Base-by-base conservation (phyloP, 2,113 vertebrate genomes). In the Festucalex cinctus region DNA sequence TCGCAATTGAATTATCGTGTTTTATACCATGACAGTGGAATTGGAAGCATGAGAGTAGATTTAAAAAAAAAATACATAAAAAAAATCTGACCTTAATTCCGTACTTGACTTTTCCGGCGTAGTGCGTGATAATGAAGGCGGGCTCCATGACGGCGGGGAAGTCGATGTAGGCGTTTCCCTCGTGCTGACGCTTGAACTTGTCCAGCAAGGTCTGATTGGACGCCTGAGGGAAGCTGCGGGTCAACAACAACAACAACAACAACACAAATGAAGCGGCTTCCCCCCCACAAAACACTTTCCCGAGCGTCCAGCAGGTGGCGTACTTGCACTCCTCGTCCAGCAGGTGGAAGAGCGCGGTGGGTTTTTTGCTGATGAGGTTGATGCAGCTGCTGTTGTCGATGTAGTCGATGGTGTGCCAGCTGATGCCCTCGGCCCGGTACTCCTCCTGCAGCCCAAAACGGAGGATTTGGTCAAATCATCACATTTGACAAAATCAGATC, bases 291-390 rank as follows among this genome's bases (percentile, higher is more conserved):
- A 22, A 61, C 24, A 65, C 17, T 12, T 36, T 12, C 35, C 1
- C 9, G 7, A 35, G 61, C 32, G 9, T 54, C 56, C 36, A 49
- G 64, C 28, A 62, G 76, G 43, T 62, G 69, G 90, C 96, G 86
- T 88, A 99, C 97, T 99, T 99, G 96, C 96, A 96, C 88, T 99
- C 96, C 78, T 99, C 97, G 72, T 99, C 97, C 91, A 98, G 92
- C 87, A 99, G 94, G 86, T 98, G 95, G 90, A 99, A 93, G 68
- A 99, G 86, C 20, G 95, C 97, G 0, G 96, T 98, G 53, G 96
- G 97, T 74, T 98, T 99, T 92, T 95, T 99, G 88, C 96, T 98
- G 92, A 99, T 98, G 78, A 99, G 95, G 87, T 93, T 96, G 87
- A 99, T 95, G 88, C 97, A 99, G 83, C 93, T 87, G 0, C 93